A percentile compares a stretch with the other conserved stretches of the same genome.
Evolutionary conservation across 2,113 vertebrate genomes (phyloP).

Genomic region (Ifrita kowaldi): DNA sequence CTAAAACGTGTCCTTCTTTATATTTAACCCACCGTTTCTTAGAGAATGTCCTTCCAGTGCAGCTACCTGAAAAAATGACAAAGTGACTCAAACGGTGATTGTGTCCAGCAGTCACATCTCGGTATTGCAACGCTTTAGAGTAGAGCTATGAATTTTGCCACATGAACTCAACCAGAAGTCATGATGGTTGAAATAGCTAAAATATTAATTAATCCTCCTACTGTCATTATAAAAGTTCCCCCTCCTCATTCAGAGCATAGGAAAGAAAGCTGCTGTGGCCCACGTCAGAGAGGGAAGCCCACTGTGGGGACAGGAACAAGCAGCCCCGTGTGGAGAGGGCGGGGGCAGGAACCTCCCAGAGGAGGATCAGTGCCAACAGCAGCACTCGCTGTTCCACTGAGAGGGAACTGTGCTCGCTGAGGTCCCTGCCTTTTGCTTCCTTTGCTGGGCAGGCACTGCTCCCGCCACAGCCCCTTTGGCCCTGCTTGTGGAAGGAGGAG

Average conservation of each 20-base stretch:
- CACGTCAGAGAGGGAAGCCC: not conserved
- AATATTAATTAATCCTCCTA: not conserved
- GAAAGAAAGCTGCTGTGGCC: not conserved
- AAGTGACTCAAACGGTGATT: too few species aligned
- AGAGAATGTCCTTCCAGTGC: too few species aligned
- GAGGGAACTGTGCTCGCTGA: not conserved
- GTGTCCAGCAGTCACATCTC: not conserved
- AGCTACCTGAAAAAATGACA: not conserved
- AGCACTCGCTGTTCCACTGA: not conserved
- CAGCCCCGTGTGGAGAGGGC: not conserved
- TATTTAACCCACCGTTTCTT: not conserved
- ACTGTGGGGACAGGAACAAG: not conserved
- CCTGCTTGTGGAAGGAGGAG: not conserved
- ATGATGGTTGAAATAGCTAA: not conserved
- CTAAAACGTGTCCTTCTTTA: not conserved
- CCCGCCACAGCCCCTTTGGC: not conserved
- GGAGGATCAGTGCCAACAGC: not conserved
- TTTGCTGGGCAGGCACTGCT: not conserved
- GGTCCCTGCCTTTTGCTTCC: not conserved
- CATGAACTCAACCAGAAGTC: too few species aligned
- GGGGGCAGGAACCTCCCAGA: not conserved
- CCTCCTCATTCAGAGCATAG: not conserved
- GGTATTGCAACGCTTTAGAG: too few species aligned
- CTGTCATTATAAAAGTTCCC: accelerated
- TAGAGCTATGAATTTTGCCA: too few species aligned